Conservation (phyloP, 2,797 vertebrate species). For the Australoheros facetus region DNA sequence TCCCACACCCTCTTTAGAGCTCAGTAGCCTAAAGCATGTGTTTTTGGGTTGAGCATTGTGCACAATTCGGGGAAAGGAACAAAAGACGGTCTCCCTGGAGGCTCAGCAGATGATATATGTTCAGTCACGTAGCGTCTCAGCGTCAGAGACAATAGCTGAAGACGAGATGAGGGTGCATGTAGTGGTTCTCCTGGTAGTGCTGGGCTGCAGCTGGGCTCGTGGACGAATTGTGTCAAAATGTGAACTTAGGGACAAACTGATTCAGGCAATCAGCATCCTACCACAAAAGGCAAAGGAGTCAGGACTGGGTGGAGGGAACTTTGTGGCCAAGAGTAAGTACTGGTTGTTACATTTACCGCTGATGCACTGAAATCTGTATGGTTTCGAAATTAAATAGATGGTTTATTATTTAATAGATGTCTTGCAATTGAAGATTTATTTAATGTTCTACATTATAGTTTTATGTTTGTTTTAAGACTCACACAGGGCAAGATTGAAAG, state of each 20-base stretch:
- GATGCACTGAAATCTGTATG: not conserved
- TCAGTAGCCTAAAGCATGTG: not conserved
- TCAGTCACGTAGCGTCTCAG: not conserved
- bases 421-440: too few relatives aligned
- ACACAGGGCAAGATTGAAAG: too few relatives aligned
- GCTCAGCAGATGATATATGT: constrained; percentile 11
- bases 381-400: not conserved
- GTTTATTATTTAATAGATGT: too few relatives aligned
- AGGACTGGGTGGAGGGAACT: not conserved
- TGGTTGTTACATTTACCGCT: not conserved
- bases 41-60: not conserved
- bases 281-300: rapidly evolving
- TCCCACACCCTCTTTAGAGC: not conserved
- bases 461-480: too few relatives aligned
- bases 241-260: constrained; percentile 23
- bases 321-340: constrained; percentile 49
- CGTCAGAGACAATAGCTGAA: not conserved
- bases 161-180: constrained; percentile 33
- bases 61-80: constrained; percentile 12
- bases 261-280: rapidly evolving
- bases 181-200: constrained; percentile 8
- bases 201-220: constrained; percentile 17
- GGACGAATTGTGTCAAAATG: constrained; percentile 33
- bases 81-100: not conserved
- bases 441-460: too few relatives aligned